Evolutionary conservation across 2,888 invertebrate genomes (phyloP), one percentile per base, ranked within the genome.

Genomic region (Drosophila borealis): DNA sequence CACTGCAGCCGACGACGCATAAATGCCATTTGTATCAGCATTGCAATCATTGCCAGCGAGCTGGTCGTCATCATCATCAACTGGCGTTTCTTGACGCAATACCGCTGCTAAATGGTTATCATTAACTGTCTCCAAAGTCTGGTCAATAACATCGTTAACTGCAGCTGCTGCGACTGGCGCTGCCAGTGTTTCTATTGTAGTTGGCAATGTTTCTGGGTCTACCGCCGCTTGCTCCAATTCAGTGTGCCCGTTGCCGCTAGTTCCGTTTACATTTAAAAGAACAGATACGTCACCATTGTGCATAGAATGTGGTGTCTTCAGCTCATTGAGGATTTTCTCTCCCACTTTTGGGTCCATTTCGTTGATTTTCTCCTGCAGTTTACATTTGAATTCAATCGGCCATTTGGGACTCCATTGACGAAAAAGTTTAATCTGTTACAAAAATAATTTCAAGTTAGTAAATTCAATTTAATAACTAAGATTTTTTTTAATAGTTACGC

Each of bases 381-480:
- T 94, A 39, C 95, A 95, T 88, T 95, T 95, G 73, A 96, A 95
- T 71, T 95, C 95, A 46, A 94, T 93, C 6, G 94, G 94, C 97
- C 97, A 97, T 81, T 95, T 95, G 14, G 95, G 94, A 84, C 95
- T 95, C 97, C 97, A 97, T 92, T 97, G 96, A 83, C 95, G 95
- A 88, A 97, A 97, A 45, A 97, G 92, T 92, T 97, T 97, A 50
- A 96, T 94, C 96, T 96, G 91, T 71, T 92, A 14, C 46, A 42
- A 48, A 53, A 61, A 17, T 19, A 57, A 63, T 61, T 29, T 29
- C 2, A 29, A 29, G n/a, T 48, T 17, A 51, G 39, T 21, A 9
- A 41, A 41, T 42, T 36, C n/a, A 34, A n/a, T 14, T 21, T 34
- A 19, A 8, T 19, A 19, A 14, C n/a, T 0, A 19, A 33, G 17